Evolutionary conservation across 2,888 invertebrate species (phyloP).

Genomic region (Rhamphomyia laevipes): DNA sequence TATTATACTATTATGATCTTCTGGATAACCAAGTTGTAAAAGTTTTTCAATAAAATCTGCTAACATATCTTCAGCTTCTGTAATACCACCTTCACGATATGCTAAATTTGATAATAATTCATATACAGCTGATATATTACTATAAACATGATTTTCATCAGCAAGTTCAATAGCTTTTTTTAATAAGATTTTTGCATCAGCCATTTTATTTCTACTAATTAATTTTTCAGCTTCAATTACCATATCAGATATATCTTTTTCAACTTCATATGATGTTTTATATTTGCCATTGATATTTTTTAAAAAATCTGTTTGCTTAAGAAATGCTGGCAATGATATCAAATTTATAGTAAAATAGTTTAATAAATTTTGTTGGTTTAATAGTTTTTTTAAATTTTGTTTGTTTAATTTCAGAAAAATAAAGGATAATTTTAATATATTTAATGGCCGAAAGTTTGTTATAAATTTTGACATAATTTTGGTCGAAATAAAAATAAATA

Average conservation of each 20-base stretch:
- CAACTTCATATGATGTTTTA: slow-evolving; percentile 7
- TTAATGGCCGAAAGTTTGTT: too few relatives aligned
- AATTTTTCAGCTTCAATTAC: slow-evolving; percentile 13
- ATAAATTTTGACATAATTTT: too few relatives aligned
- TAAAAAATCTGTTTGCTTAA: too few relatives aligned
- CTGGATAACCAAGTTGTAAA: slow-evolving; percentile 28
- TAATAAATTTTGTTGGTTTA: too few relatives aligned
- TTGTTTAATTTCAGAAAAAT: too few relatives aligned
- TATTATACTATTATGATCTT: slow-evolving; percentile 33
- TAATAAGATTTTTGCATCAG: slow-evolving; percentile 33
- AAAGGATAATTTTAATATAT: too few relatives aligned
- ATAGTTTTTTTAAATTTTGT: too few relatives aligned
- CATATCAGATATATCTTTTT: slow-evolving; percentile 14
- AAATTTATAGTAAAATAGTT: too few relatives aligned
- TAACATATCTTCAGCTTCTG: slow-evolving; percentile 34
- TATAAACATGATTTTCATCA: slow-evolving; percentile 31
- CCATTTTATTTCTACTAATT: slow-evolving; percentile 21
- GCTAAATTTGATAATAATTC: slow-evolving; percentile 38
- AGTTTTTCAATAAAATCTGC: slow-evolving; percentile 36
- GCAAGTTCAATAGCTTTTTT: slow-evolving; percentile 35
- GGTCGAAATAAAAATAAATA: too few relatives aligned
- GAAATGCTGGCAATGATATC: too few relatives aligned
- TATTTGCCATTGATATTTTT: too few relatives aligned
- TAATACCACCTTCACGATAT: slow-evolving; percentile 32
- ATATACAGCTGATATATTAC: slow-evolving; percentile 25